phyloP scores from a whole-genome alignment of 2,113 vertebrate species.

The Esox niger region DNA sequence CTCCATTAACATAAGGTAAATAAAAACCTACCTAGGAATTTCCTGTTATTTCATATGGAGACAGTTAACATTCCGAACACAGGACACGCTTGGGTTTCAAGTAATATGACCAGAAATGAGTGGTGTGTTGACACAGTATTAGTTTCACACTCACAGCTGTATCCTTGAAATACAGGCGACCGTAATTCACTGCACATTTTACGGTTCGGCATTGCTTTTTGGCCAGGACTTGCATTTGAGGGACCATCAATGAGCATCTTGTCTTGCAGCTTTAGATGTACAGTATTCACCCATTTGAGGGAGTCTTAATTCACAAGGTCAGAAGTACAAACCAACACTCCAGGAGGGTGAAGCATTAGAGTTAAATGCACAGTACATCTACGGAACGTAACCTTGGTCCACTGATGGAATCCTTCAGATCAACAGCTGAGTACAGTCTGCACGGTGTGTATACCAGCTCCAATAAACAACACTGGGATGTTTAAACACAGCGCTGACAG shows the following conservation, averaged over 20 bases:
- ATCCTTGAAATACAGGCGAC: slow-evolving; percentile 31
- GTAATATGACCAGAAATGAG: slow-evolving; percentile 40
- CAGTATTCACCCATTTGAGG: background rate
- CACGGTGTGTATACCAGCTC: no score
- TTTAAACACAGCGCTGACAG: no score
- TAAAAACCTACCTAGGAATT: slow-evolving; percentile 63
- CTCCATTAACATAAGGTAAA: slow-evolving; percentile 55
- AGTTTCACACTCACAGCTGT: slow-evolving; percentile 50
- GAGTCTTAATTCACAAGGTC: slow-evolving; percentile 1
- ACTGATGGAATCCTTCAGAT: no score
- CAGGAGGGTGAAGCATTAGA: no score
- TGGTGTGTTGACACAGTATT: slow-evolving; percentile 41
- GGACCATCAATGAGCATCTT: background rate
- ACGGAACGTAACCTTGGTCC: no score
- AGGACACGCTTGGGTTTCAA: slow-evolving; percentile 48
- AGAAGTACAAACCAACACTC: background rate
- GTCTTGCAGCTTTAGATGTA: background rate
- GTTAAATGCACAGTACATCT: no score
- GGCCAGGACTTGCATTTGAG: background rate
- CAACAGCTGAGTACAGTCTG: no score
- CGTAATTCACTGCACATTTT: slow-evolving; percentile 33
- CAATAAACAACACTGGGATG: no score
- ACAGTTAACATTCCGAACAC: slow-evolving; percentile 52
- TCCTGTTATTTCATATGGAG: slow-evolving; percentile 66
- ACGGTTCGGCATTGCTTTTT: background rate